Percentiles rank a stretch among this genome's conserved stretches.
Evolutionary conservation across 2,888 invertebrate genomes (phyloP).

Genomic region (Caenorhabditis auriculariae): DNA sequence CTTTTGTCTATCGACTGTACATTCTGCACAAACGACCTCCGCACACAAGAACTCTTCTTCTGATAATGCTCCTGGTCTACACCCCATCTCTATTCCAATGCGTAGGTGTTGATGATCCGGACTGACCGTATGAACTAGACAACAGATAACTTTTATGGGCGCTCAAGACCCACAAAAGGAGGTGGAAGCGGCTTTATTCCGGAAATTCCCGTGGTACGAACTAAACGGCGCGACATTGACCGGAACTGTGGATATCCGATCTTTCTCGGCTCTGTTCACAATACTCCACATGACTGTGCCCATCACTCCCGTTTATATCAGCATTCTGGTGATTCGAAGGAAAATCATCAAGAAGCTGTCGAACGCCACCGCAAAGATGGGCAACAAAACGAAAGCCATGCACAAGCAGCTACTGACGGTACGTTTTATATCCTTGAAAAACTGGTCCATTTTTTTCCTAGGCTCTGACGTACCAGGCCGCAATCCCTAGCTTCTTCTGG

Average conservation of each 20-base stretch:
- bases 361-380: constrained; percentile 1
- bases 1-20: constrained; percentile 9
- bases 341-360: constrained; percentile 6
- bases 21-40: constrained; percentile 4
- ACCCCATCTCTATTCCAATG: constrained; percentile 4
- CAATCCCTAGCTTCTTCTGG: too few relatives aligned
- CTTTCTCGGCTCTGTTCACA: constrained; percentile 9
- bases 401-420: constrained; percentile 11
- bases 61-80: constrained; percentile 4
- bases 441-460: too few relatives aligned
- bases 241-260: constrained; percentile 2
- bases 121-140: too few relatives aligned
- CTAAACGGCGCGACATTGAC: neutral
- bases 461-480: too few relatives aligned
- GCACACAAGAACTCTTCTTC: neutral
- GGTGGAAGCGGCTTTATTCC: neutral
- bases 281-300: constrained; percentile 16
- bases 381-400: constrained; percentile 4
- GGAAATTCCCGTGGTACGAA: neutral
- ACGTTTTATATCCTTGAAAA: neutral
- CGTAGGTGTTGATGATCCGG: too few relatives aligned
- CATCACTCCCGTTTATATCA: constrained; percentile 8
- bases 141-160: too few relatives aligned
- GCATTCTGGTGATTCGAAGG: constrained; percentile 6
- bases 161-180: too few relatives aligned